Base-by-base conservation (phyloP, 2,888 invertebrate genomes). In the Scelioninae gen. 2 region DNA sequence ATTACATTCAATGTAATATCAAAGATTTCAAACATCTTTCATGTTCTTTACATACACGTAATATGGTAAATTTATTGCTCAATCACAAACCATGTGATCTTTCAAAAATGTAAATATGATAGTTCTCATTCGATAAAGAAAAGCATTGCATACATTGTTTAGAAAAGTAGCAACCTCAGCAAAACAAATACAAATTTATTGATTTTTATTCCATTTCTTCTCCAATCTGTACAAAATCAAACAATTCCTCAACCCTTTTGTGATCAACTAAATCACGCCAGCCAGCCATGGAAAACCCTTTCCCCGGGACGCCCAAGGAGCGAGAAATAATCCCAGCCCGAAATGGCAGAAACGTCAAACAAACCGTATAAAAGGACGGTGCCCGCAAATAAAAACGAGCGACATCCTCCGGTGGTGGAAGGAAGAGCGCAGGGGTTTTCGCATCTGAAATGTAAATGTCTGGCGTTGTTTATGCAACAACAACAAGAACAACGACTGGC, bases 391-490 rank as follows among this genome's bases (percentile, higher is more conserved):
- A 35, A 67, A 50, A 67, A 22, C 37, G 11, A 33, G 25, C 4
- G 25, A 6, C 6, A 25, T 37, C 41, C n/a, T n/a, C n/a, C n/a
- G n/a, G n/a, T n/a, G n/a, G n/a, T n/a, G n/a, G n/a, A n/a, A n/a
- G 37, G 19, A 16, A 3, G 19, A 46, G 1, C n/a, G 35, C 1
- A 5, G 37, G 37, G 25, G 25, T 45, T 58, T 58, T 11, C 19
- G n/a, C 10, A 18, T 43, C 37, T 53, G 16, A 39, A 55, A 61
- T 61, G 61, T 19, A 61, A 61, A 61, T 61, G 9, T 4, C 16
- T 15, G 11, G 7, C n/a, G 39, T 53, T 69, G 61, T 61, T 69
- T 61, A 55, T 61, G 48, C 53, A 68, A 18, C 48, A 55, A 60
- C 43, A 60, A 53, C 43, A 60, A 50, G 35, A 43, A 16, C 45